These are phyloP conservation scores for Eilema griseolum DNA, from an alignment of 2,888 invertebrate genomes.

Conservation along the genomic window DNA sequence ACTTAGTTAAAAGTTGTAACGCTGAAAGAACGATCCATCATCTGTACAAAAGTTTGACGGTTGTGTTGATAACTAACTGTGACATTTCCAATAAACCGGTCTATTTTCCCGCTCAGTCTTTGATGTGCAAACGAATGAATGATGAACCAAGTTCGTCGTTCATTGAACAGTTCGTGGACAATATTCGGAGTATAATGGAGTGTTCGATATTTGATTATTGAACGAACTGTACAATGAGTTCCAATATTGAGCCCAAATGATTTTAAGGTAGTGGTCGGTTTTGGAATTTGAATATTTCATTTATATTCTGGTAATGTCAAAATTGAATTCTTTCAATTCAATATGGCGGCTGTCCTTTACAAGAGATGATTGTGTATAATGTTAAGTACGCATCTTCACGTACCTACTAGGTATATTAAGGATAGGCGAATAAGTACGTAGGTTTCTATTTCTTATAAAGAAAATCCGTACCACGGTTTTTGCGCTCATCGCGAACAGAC, in stretches of 20 bases:
- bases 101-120: slow-evolving; percentile 21
- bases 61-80: slow-evolving; percentile 9
- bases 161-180: slow-evolving; percentile 31
- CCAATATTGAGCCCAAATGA: slow-evolving; percentile 14
- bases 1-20: neutral
- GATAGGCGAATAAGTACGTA: no score
- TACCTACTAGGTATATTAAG: no score
- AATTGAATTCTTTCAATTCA: neutral
- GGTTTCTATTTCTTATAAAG: no score
- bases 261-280: slow-evolving; percentile 11
- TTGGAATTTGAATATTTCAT: slow-evolving; percentile 11
- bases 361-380: no score
- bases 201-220: slow-evolving; percentile 50
- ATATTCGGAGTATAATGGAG: slow-evolving; percentile 38
- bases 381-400: no score
- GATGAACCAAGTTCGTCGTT: slow-evolving; percentile 36
- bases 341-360: neutral
- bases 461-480: no score
- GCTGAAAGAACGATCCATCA: neutral
- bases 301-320: neutral
- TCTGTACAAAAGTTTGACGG: neutral
- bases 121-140: slow-evolving; percentile 35
- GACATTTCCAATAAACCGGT: slow-evolving; percentile 37
- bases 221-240: slow-evolving; percentile 40
- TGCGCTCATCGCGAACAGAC: no score